These are phyloP conservation scores for Apogon talboti DNA, from an alignment of 2,797 vertebrate species.

Conservation along the genomic window DNA sequence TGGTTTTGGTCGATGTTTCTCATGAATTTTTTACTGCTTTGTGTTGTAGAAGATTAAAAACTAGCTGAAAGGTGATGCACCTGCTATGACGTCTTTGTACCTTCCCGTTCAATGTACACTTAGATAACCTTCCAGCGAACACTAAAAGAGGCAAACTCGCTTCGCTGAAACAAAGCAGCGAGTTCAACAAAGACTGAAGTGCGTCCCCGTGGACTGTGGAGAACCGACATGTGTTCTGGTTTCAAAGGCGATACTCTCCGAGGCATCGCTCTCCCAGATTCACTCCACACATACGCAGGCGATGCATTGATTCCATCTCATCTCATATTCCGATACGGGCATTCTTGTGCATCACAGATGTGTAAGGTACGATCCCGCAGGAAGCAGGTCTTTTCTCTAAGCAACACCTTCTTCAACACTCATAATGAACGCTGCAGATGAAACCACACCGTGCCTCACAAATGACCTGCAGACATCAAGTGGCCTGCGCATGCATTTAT, in stretches of 20 bases:
- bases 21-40: not conserved
- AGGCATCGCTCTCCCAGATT: conserved; percentile 17
- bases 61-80: not conserved
- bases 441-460: conserved; percentile 33
- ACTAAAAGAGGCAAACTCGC: conserved; percentile 3
- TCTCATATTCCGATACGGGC: conserved; percentile 36
- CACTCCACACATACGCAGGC: conserved; percentile 1
- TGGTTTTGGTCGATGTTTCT: not conserved
- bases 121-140: conserved; percentile 6
- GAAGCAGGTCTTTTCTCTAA: conserved; percentile 13
- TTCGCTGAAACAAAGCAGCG: not conserved
- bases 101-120: not conserved
- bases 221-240: conserved; percentile 16
- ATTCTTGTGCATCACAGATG: conserved; percentile 27
- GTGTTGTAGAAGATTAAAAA: conserved; percentile 1
- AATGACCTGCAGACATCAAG: conserved; percentile 44
- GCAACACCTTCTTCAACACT: conserved; percentile 17
- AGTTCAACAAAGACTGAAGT: conserved; percentile 22
- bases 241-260: conserved; percentile 40
- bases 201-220: conserved; percentile 12
- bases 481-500: conserved; percentile 43
- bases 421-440: not conserved
- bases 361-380: conserved; percentile 24
- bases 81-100: conserved; percentile 1
- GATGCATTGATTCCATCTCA: conserved; percentile 24